Conservation (phyloP, 2,113 vertebrate genomes). For the Paracanthobrama guichenoti region DNA sequence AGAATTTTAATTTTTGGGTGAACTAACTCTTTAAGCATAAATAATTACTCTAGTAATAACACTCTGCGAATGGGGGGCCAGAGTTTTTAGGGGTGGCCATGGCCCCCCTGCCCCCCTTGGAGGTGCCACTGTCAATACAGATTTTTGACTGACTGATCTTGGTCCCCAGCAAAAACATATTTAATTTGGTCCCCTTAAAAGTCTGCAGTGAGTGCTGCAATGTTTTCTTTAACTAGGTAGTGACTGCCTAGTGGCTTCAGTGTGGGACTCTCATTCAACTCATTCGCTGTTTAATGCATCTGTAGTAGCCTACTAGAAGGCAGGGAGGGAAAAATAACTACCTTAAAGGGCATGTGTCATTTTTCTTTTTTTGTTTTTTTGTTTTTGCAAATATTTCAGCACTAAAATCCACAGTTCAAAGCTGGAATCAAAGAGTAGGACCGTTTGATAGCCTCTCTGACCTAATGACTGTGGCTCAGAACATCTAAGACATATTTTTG, state of each 20-base stretch:
- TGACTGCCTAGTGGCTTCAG: not conserved
- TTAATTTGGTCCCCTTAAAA: not conserved
- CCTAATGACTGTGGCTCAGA: not conserved
- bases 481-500: not conserved
- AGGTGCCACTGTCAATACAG: not conserved
- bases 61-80: no score
- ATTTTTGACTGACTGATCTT: not conserved
- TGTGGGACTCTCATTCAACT: not conserved
- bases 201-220: not conserved
- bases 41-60: no score
- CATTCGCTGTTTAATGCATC: not conserved
- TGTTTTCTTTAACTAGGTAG: not conserved
- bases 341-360: not conserved
- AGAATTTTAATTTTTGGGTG: no score
- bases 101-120: no score
- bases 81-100: no score
- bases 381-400: not conserved
- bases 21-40: no score
- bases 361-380: not conserved
- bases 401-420: conserved; percentile 11
- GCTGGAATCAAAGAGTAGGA: not conserved
- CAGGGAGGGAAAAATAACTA: not conserved
- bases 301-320: not conserved
- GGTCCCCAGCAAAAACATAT: not conserved
- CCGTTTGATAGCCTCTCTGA: not conserved